Conservation (phyloP, 2,888 invertebrate genomes). For the Agriopis marginaria region DNA sequence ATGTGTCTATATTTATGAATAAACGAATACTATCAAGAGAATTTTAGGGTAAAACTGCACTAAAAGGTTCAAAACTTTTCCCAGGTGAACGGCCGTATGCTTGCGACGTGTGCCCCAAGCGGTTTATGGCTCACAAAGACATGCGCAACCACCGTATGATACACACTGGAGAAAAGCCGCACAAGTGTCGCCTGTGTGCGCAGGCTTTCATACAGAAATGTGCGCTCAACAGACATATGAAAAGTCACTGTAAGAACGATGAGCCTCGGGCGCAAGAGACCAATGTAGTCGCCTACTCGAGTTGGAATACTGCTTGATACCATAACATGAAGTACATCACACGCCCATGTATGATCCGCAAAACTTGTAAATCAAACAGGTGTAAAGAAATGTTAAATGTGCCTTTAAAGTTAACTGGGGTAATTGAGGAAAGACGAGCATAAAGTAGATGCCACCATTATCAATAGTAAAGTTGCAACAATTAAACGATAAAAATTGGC, state of each 20-base stretch:
- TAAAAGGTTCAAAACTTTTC: constrained; percentile 32
- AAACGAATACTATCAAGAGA: no score
- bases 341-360: no score
- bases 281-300: constrained; percentile 23
- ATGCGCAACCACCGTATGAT: constrained; percentile 96
- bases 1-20: no score
- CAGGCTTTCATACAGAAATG: constrained; percentile 97
- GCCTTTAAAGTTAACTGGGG: no score
- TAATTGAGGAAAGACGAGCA: no score
- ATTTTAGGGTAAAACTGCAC: background rate
- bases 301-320: constrained; percentile 28
- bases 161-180: constrained; percentile 96
- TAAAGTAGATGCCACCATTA: no score
- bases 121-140: constrained; percentile 96
- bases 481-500: no score
- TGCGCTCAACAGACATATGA: constrained; percentile 97
- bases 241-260: constrained; percentile 71
- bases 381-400: no score
- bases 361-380: no score
- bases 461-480: no score
- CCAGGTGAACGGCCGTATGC: constrained; percentile 91
- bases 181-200: constrained; percentile 95
- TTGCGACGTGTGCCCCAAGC: constrained; percentile 95
- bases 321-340: no score
- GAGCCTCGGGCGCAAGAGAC: constrained; percentile 8